Base-by-base conservation (phyloP, 2,888 invertebrate species). In the Bimastos eiseni region DNA sequence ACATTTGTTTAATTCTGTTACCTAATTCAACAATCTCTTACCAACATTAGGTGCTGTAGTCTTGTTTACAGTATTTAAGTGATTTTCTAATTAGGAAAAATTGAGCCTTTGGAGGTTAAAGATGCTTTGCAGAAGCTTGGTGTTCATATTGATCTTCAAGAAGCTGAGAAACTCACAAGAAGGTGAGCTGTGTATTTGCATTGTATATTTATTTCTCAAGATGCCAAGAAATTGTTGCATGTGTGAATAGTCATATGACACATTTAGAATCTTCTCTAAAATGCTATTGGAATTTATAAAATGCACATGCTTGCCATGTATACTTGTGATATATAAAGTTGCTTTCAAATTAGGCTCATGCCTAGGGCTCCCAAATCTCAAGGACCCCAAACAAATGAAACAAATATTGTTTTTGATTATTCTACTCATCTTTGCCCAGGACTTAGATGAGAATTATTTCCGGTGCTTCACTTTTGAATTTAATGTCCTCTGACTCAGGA, bases 61-160 rank as follows among this genome's bases (percentile, higher is more conserved):
- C 15, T 88, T 49, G 21, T 36, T 83, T 36, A 83, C 34, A 19
- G 21, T 90, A 8, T 89, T 34, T n/a, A 37, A 90, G 34, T 83
- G 38, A 21, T 41, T 49, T 34, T 37, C 19, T 34, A 41, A 93
- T 88, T 90, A 95, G 95, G 95, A 34, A 92, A 92, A 88, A 93
- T 95, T 33, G 95, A 95, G 91, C 96, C 97, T 94, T 97, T 97
- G 93, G 99, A 99, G 96, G 96, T 99, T 92, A 97, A 97, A 94
- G 96, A 96, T 91, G 98, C 98, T 41, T 98, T 98, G 95, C 97
- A 97, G 93, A 98, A 98, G 93, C 95, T 98, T 93, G 98, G 98
- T 11, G 96, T 98, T 93, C 97, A 97, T 92, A 96, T 98, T 94
- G 97, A 97, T 92, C 96, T 96, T 92, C 96, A 96, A 90, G 98